phyloP scores from a whole-genome alignment of 2,888 invertebrate genomes.

The Sphaeridia pumilis region DNA sequence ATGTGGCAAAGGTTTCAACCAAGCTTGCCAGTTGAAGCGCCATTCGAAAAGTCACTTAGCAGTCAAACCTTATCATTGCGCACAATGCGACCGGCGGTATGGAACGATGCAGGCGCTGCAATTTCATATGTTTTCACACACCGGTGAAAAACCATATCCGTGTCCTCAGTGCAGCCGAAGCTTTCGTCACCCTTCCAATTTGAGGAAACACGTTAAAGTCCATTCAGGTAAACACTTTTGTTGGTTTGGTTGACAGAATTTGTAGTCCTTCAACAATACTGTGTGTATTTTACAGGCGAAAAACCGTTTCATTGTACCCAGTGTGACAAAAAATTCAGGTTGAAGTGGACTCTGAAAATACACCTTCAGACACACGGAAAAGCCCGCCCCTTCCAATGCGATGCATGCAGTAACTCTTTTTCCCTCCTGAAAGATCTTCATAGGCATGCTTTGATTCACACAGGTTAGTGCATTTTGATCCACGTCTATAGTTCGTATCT shows the following conservation, averaged over 20 bases:
- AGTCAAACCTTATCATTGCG: slow-evolving; percentile 32
- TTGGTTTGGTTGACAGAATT: too few species aligned
- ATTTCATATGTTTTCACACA: slow-evolving; percentile 21
- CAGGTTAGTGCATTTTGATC: too few species aligned
- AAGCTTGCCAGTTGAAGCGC: slow-evolving; percentile 55
- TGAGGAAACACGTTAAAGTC: slow-evolving; percentile 53
- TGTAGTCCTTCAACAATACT: too few species aligned
- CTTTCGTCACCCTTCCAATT: slow-evolving; percentile 53
- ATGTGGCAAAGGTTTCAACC: slow-evolving; percentile 56
- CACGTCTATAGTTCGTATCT: too few species aligned
- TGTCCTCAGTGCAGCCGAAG: slow-evolving; percentile 52
- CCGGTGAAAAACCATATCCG: slow-evolving; percentile 46
- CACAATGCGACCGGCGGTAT: slow-evolving; percentile 16
- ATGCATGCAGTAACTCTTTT: slow-evolving; percentile 55
- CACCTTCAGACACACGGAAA: slow-evolving; percentile 48
- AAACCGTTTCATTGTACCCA: slow-evolving; percentile 48
- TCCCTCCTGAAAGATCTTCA: slow-evolving; percentile 55
- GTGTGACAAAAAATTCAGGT: slow-evolving; percentile 51
- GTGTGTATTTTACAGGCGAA: slow-evolving; percentile 44
- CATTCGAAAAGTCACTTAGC: slow-evolving; percentile 53
- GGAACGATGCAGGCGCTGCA: slow-evolving; percentile 15
- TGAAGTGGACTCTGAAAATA: slow-evolving; percentile 48
- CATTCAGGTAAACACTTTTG: too few species aligned
- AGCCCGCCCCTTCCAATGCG: slow-evolving; percentile 49
- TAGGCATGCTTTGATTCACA: slow-evolving; percentile 56